A percentile compares a stretch with the other conserved stretches of the same genome.
Evolutionary conservation across 2,797 vertebrate species (phyloP).

Genomic region (Channallabes apus): DNA sequence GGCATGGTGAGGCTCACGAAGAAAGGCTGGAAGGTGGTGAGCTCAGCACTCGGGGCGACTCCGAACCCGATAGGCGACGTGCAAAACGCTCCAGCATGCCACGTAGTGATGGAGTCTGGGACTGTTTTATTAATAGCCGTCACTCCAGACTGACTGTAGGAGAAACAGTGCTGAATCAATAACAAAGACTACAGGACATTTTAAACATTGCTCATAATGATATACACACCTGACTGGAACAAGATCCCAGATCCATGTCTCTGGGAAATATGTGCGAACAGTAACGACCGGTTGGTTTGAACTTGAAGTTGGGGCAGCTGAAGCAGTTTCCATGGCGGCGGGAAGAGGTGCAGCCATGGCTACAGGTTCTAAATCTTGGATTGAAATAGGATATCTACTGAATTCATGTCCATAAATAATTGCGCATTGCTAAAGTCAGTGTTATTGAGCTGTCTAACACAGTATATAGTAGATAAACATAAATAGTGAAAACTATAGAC

Average conservation of each 20-base stretch:
- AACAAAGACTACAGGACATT: not conserved
- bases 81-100: conserved; percentile 82
- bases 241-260: conserved; percentile 84
- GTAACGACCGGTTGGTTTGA: conserved; percentile 47
- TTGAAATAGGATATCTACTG: not conserved
- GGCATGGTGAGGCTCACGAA: conserved; percentile 83
- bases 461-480: not conserved
- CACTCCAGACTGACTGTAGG: conserved; percentile 60
- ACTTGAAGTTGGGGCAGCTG: not conserved
- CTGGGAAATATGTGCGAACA: conserved; percentile 70
- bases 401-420: not conserved
- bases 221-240: conserved; percentile 74
- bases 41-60: conserved; percentile 65
- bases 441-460: not conserved
- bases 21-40: conserved; percentile 84
- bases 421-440: not conserved
- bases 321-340: not conserved
- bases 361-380: not conserved
- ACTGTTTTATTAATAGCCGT: conserved; percentile 64
- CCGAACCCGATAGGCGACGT: conserved; percentile 77
- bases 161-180: not conserved
- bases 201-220: not conserved
- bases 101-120: conserved; percentile 80
- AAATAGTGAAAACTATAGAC: not conserved
- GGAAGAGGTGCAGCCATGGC: accelerated